Percentiles rank a stretch among this genome's conserved stretches.
Evolutionary conservation across 92 coral and sea anemone species (phyloP).

Genomic region (Zoanthus sansibaricus): DNA sequence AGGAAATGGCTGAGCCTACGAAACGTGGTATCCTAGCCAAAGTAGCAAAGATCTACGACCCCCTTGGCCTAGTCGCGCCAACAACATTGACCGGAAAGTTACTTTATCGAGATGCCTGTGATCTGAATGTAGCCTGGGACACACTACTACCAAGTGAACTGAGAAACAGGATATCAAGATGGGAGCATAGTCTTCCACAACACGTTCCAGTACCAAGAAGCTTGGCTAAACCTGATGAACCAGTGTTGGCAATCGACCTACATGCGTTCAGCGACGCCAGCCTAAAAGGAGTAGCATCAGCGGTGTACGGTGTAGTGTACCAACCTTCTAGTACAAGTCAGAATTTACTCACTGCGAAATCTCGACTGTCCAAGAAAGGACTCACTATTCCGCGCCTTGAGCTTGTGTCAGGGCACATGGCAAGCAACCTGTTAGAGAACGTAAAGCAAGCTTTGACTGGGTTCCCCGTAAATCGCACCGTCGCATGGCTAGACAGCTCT

Average conservation of each 20-base stretch:
- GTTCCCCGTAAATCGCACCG: conserved; percentile 59
- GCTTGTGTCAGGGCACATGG: background rate
- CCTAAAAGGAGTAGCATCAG: conserved; percentile 39
- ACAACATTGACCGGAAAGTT: conserved; percentile 61
- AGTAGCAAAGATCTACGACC: conserved; percentile 69
- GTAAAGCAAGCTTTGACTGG: conserved; percentile 69
- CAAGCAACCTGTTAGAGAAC: conserved; percentile 53
- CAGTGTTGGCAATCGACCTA: conserved; percentile 35
- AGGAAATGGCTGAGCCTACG: too few relatives aligned
- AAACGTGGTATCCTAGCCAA: conserved; percentile 62
- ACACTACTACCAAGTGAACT: conserved; percentile 56
- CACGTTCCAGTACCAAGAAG: conserved; percentile 7
- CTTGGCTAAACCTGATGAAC: conserved; percentile 10
- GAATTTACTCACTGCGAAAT: conserved; percentile 40
- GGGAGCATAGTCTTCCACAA: conserved; percentile 21
- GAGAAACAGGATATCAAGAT: background rate
- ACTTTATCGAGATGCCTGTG: conserved; percentile 71
- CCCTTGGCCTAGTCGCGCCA: conserved; percentile 77
- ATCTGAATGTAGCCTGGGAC: conserved; percentile 66
- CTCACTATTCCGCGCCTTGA: conserved; percentile 57
- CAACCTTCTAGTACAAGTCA: conserved; percentile 41
- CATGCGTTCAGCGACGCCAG: conserved; percentile 49
- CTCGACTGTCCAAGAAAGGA: conserved; percentile 1
- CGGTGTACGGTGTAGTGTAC: conserved; percentile 30
- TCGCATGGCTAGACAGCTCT: conserved; percentile 42